Percentiles rank a stretch among this genome's conserved stretches.
These are phyloP conservation scores for Aleiodes alternator DNA, from an alignment of 2,888 invertebrate genomes.

Conservation along the genomic window DNA sequence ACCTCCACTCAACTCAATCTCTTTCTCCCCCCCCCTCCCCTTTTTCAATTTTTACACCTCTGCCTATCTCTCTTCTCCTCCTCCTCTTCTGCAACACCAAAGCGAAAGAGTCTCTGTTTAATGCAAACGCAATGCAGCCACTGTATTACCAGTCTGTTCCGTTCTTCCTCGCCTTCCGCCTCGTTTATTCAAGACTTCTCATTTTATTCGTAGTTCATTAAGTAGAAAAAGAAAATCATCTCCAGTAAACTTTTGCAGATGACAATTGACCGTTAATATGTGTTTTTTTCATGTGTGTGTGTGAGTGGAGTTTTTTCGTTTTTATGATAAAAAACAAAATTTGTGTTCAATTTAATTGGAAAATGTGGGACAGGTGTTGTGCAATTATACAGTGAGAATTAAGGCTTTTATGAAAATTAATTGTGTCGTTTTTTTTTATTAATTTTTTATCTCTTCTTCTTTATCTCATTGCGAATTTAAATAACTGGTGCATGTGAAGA, in stretches of 20 bases:
- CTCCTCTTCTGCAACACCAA: constrained; percentile 38
- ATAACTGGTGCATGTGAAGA: constrained; percentile 44
- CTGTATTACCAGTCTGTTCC: constrained; percentile 60
- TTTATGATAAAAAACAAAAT: not conserved
- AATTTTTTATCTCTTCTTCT: no score
- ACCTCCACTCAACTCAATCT: constrained; percentile 44
- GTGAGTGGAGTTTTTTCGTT: not conserved
- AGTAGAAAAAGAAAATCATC: no score
- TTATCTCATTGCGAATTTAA: no score
- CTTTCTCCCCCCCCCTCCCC: constrained; percentile 2
- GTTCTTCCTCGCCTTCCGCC: constrained; percentile 62
- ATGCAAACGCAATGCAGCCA: constrained; percentile 48
- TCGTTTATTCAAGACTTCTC: constrained; percentile 45
- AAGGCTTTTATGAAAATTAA: not conserved
- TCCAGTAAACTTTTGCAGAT: not conserved
- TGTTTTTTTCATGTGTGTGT: not conserved
- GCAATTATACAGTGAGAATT: constrained; percentile 7
- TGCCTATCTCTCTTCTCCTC: constrained; percentile 39
- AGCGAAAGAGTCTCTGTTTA: constrained; percentile 33
- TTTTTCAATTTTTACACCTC: constrained; percentile 15
- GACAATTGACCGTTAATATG: no score
- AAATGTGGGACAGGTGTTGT: constrained; percentile 39
- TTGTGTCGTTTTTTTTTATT: no score
- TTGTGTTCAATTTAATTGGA: not conserved
- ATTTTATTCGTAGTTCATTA: not conserved